phyloP scores from a whole-genome alignment of 2,888 invertebrate species.

The Oligia latruncula region DNA sequence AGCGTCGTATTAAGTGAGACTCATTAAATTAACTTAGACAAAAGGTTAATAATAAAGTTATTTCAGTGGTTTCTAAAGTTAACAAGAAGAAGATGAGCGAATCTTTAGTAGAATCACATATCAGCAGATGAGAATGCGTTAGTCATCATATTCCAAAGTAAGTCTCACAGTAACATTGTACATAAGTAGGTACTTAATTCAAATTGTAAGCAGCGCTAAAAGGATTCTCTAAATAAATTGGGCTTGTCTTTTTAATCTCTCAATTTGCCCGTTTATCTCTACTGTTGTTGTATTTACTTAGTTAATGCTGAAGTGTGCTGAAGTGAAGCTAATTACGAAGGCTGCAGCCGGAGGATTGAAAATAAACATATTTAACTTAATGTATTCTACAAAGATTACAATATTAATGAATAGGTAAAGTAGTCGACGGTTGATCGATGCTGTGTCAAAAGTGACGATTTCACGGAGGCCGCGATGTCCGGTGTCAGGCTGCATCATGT shows the following conservation, averaged over 20 bases:
- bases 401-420: background rate
- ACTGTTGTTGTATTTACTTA: conserved; percentile 27
- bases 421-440: background rate
- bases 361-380: too few relatives aligned
- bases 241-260: conserved; percentile 49
- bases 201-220: conserved; percentile 38
- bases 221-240: conserved; percentile 41
- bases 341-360: too few relatives aligned
- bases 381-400: too few relatives aligned
- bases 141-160: conserved; percentile 35
- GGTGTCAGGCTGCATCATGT: background rate
- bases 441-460: background rate
- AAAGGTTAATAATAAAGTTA: conserved; percentile 38
- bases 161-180: conserved; percentile 24
- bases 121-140: conserved; percentile 12
- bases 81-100: conserved; percentile 33
- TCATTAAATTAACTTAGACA: conserved; percentile 40
- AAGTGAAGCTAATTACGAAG: background rate
- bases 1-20: conserved; percentile 8
- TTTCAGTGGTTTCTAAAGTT: conserved; percentile 38
- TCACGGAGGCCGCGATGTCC: background rate
- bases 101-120: conserved; percentile 27
- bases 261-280: conserved; percentile 38
- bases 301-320: conserved; percentile 12
- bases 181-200: conserved; percentile 43